Percentiles rank a stretch among this genome's conserved stretches.
Conservation (phyloP, 2,113 vertebrate species). For the Hippocampus barbouri region DNA sequence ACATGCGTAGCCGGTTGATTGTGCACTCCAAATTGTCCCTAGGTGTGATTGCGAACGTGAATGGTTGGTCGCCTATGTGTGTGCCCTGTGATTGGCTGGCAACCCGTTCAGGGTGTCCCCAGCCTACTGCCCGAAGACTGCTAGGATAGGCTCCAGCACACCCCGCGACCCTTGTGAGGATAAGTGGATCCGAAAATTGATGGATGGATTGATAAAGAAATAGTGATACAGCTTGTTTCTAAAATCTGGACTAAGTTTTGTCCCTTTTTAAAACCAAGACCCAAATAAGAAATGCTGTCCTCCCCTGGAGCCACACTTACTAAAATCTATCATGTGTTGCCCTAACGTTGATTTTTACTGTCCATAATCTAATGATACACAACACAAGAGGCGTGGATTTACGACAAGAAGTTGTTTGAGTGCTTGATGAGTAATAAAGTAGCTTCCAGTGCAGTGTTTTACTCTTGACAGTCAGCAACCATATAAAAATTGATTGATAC, state of each 20-base stretch:
- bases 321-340: neutral
- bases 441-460: neutral
- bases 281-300: neutral
- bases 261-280: neutral
- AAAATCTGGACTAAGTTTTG: neutral
- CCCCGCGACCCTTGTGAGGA: too few relatives aligned
- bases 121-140: too few relatives aligned
- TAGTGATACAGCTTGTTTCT: neutral
- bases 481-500: conserved; percentile 1
- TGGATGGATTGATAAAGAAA: too few relatives aligned
- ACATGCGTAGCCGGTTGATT: too few relatives aligned
- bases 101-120: too few relatives aligned
- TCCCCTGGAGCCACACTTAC: neutral
- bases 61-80: too few relatives aligned
- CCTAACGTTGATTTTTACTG: neutral
- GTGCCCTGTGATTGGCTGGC: too few relatives aligned
- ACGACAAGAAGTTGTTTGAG: neutral
- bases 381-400: neutral
- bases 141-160: too few relatives aligned
- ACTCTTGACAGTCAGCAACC: neutral
- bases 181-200: too few relatives aligned
- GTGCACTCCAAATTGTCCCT: too few relatives aligned
- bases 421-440: neutral
- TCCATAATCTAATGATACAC: neutral
- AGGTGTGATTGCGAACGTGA: too few relatives aligned